Base-by-base conservation (phyloP, 37 sponge, comb jelly and placozoan genomes). In the Theonella swinhoei region DNA sequence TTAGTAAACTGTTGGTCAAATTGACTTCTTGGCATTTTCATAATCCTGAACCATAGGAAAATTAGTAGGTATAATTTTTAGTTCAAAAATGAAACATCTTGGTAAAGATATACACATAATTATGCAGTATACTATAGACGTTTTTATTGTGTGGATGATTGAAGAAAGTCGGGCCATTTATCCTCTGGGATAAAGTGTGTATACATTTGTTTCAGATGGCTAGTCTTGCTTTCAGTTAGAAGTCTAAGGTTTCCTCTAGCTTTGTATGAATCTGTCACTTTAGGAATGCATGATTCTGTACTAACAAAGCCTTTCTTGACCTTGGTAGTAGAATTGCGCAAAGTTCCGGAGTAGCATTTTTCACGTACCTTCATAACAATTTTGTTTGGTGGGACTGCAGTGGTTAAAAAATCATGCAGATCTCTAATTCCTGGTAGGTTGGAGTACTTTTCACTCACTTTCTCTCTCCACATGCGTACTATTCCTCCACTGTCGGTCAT, bases 161-260 rank as follows among this genome's bases (percentile, higher is more conserved):
- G 7, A 47, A 47, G 7, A 14, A 47, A 17, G 54, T 75, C 76
- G 58, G 39, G 82, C 82, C 82, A 82, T 34, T 71, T 29, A 28
- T 71, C 82, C 22, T 41, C 60, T 66, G 82, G 64, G 39, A 82
- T 82, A 28, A 62, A 82, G 58, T 72, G 71, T 29, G 43, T 1
- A 72, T 71, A 82, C 82, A 82, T 82, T 82, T 82, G 82, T 25
- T 70, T 82, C 20, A 82, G 38, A 72, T 82, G 74, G 38, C 54
- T 39, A 33, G 34, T 38, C 34, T 82, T 82, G 34, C 32, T 54
- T 0, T 43, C 59, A 7, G 80, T 14, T 17, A 80, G n/a, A 2
- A 29, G 31, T 69, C 59, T 64, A 30, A 80, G 42, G 22, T 31
- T 80, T 4, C 80, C 80, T 42, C 42, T 40, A 11, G 63, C 42